These are phyloP conservation scores for Melipona beecheii DNA, from an alignment of 2,888 invertebrate genomes.

Conservation along the genomic window DNA sequence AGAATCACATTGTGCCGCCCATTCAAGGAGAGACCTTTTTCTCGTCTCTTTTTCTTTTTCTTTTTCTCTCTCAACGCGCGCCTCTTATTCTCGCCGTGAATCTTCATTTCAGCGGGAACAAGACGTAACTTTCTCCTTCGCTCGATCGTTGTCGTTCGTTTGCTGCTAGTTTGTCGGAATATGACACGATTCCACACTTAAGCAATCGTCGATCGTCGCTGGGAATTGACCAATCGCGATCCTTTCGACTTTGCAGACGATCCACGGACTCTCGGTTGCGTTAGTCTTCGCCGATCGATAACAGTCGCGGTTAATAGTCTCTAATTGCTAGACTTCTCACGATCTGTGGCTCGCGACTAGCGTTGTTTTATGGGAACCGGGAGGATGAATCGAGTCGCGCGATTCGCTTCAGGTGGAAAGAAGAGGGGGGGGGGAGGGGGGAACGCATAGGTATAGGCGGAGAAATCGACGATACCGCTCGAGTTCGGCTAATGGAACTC, in stretches of 20 bases:
- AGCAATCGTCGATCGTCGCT: not conserved
- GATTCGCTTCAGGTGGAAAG: conserved; percentile 33
- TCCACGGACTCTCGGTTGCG: not conserved
- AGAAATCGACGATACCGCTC: conserved; percentile 63
- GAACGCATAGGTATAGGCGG: conserved; percentile 52
- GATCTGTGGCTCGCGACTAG: not conserved
- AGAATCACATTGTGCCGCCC: conserved; percentile 42
- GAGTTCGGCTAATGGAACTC: conserved; percentile 65
- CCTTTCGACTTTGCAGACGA: not conserved
- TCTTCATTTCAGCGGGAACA: not conserved
- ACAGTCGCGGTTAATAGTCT: not conserved
- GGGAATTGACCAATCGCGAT: not conserved
- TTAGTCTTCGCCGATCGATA: not conserved
- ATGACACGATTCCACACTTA: not conserved
- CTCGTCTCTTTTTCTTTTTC: not conserved
- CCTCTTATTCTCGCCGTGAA: conserved; percentile 10
- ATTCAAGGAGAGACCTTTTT: conserved; percentile 51
- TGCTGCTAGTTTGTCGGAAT: not conserved
- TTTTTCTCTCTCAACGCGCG: not conserved
- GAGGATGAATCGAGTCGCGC: conserved; percentile 26
- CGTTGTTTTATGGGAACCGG: not conserved
- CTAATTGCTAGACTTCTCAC: not conserved
- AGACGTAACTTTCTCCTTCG: not conserved
- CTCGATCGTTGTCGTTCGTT: not conserved
- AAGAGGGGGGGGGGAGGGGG: too few relatives aligned